Evolutionary conservation across 2,888 invertebrate genomes (phyloP).

Genomic region (Polyommatus icarus): DNA sequence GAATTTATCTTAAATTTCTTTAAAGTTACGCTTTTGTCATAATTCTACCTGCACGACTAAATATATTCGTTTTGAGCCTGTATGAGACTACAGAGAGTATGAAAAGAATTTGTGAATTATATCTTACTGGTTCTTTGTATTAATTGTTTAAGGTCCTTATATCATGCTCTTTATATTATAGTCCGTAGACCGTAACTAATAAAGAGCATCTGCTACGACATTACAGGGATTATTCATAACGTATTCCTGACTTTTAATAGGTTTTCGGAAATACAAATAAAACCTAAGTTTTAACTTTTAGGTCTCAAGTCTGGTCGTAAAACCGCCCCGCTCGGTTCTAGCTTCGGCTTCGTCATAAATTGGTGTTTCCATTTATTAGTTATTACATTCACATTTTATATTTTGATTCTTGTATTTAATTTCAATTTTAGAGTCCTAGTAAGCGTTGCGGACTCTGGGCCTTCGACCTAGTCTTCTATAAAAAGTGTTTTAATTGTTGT

Average conservation of each 20-base stretch:
- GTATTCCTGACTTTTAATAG: not conserved
- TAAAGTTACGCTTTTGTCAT: no score
- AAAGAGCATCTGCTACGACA: not conserved
- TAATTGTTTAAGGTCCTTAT: no score
- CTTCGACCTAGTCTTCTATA: no score
- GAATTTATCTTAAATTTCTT: no score
- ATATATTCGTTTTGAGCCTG: no score
- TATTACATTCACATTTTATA: not conserved
- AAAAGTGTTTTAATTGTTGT: no score
- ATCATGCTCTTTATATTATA: not conserved
- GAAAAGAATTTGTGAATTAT: no score
- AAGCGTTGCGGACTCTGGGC: no score
- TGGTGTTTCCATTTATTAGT: not conserved
- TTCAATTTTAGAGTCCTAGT: not conserved
- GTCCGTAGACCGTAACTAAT: not conserved
- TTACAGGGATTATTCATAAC: not conserved
- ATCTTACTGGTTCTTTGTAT: no score
- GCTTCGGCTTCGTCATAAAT: not conserved
- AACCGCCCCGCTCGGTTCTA: not conserved
- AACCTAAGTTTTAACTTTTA: not conserved
- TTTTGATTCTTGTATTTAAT: not conserved
- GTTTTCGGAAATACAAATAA: constrained; percentile 9
- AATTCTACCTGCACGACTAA: no score
- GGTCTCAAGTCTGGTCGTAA: constrained; percentile 11
- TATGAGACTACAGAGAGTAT: no score